These are phyloP conservation scores for Pterophyllum scalare DNA, from an alignment of 2,113 vertebrate genomes.

Conservation along the genomic window DNA sequence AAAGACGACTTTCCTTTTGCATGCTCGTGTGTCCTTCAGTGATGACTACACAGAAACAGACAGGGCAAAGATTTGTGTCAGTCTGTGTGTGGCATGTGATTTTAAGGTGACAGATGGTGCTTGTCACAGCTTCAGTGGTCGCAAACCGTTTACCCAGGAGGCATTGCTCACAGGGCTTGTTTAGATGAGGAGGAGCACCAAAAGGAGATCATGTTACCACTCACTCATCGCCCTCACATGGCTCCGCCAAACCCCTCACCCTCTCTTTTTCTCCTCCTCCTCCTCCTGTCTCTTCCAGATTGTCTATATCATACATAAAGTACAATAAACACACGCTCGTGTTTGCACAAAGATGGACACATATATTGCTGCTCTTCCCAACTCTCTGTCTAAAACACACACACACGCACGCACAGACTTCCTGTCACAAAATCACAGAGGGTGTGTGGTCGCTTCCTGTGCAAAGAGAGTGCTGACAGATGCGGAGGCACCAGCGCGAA, in stretches of 20 bases:
- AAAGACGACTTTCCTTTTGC: not conserved
- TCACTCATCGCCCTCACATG: slow-evolving; percentile 63
- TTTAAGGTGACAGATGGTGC: slow-evolving; percentile 76
- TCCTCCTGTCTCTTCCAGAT: slow-evolving; percentile 37
- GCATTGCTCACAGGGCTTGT: slow-evolving; percentile 78
- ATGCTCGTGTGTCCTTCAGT: not conserved
- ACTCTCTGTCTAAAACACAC: slow-evolving; percentile 1
- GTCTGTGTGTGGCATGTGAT: slow-evolving; percentile 69
- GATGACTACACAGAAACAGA: slow-evolving; percentile 21
- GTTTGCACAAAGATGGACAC: slow-evolving; percentile 45
- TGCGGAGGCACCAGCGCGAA: slow-evolving; percentile 58
- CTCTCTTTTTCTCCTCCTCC: not conserved
- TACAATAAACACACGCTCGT: slow-evolving; percentile 58
- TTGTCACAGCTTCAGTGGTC: slow-evolving; percentile 71
- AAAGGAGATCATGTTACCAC: slow-evolving; percentile 79
- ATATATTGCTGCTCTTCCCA: slow-evolving; percentile 28
- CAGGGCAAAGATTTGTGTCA: slow-evolving; percentile 38
- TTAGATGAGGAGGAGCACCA: slow-evolving; percentile 79
- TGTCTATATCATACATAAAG: slow-evolving; percentile 52
- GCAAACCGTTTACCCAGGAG: slow-evolving; percentile 81
- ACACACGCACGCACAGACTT: slow-evolving; percentile 1
- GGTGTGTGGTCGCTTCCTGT: slow-evolving; percentile 59
- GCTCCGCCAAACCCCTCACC: not conserved
- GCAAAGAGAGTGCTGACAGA: slow-evolving; percentile 66
- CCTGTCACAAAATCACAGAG: slow-evolving; percentile 32